Percentiles rank a stretch among this genome's conserved stretches.
phyloP scores from a whole-genome alignment of 2,113 vertebrate species.

The Raja brachyura region DNA sequence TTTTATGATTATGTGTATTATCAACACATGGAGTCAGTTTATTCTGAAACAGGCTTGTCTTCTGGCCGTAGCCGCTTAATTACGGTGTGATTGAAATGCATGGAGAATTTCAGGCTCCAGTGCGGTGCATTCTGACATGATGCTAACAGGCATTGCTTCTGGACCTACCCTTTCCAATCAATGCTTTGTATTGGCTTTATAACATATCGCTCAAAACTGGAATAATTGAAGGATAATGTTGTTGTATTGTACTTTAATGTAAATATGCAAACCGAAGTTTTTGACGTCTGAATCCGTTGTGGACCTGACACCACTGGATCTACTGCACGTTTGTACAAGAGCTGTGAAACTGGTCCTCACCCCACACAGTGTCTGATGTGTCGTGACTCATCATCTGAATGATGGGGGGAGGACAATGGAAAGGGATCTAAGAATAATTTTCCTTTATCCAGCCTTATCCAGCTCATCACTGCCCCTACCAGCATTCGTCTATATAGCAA shows the following conservation, averaged over 20 bases:
- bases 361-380: neutral
- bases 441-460: neutral
- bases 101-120: neutral
- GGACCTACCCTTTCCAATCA: neutral
- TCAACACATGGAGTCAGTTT: neutral
- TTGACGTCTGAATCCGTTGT: neutral
- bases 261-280: neutral
- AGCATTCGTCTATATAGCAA: neutral
- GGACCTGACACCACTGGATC: neutral
- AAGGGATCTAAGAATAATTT: neutral
- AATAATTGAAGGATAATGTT: neutral
- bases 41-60: neutral
- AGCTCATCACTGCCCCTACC: neutral
- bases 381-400: neutral
- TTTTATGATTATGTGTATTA: neutral
- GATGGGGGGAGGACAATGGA: neutral
- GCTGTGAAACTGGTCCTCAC: neutral
- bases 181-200: neutral
- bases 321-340: neutral
- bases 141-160: neutral
- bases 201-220: neutral
- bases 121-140: neutral
- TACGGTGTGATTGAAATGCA: neutral
- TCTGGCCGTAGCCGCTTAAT: neutral
- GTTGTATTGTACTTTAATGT: neutral